Evolutionary conservation across 64 coral and sea anemone genomes (phyloP), one percentile per base, ranked within the genome.

Genomic region (Dendrophyllia cribrosa): DNA sequence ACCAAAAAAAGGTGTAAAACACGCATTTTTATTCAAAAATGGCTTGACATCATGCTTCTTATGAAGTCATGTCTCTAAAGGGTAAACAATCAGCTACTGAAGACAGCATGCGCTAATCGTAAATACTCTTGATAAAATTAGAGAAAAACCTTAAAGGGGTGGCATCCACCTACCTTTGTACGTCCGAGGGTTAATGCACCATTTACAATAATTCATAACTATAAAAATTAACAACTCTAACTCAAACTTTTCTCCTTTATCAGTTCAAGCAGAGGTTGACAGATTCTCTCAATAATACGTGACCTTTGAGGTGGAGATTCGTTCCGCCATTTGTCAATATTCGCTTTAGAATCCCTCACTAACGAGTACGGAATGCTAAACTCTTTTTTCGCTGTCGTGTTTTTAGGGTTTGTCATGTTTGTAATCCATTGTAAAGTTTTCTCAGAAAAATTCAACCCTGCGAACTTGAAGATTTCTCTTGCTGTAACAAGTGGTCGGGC

Each of bases 371-470:
- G 80, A 48, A 17, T 84, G 17, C 49, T 68, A 10, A 51, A 84
- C 62, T 50, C 19, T 67, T 48, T 46, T 8, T 5, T 24, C 6
- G 80, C 43, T 51, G 19, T 67, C 26, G 6, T 51, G 21, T 51
- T 26, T 2, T 3, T 50, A 20, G 80, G 80, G 20, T 67, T 84
- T 84, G 80, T 84, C 80, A 64, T 84, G 80, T 84, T 68, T 47
- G 0, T 20, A 15, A 84, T 48, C 80, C 80, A 84, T 6, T 50
- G 17, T 51, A 84, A 23, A 21, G 80, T 84, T 4, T 84, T 67
- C 0, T 84, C 9, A 49, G 80, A 68, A 17, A 84, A 22, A 20
- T 66, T 23, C 46, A 84, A 51, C 3, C 25, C 44, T 12, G 80
- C 80, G 26, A 84, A 84, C 43, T 84, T 51, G 43, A 25, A 84